Evolutionary conservation across 2,888 invertebrate genomes (phyloP).

Genomic region (Drosophila algonquin): DNA sequence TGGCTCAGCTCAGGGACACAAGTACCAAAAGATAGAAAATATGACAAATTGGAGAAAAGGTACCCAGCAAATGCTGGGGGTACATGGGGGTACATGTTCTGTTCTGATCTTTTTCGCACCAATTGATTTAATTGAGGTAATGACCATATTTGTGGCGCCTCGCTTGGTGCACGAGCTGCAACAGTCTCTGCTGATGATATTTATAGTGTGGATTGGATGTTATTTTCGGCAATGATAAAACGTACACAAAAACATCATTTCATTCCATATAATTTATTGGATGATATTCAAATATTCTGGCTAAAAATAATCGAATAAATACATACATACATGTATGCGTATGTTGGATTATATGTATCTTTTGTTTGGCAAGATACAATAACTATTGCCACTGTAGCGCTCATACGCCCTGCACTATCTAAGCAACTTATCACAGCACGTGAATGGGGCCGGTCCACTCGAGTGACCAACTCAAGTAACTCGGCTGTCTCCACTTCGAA

Average conservation of each 20-base stretch:
- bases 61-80: too few relatives aligned
- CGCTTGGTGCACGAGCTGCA: slow-evolving; percentile 44
- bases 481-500: slow-evolving; percentile 21
- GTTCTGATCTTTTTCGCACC: slow-evolving; percentile 21
- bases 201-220: slow-evolving; percentile 18
- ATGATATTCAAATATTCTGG: not conserved
- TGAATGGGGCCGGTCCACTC: slow-evolving; percentile 1
- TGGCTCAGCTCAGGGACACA: slow-evolving; percentile 23
- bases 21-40: slow-evolving; percentile 9
- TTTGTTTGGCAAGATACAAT: not conserved
- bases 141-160: slow-evolving; percentile 36
- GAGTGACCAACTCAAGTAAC: slow-evolving; percentile 21
- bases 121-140: slow-evolving; percentile 52
- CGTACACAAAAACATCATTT: slow-evolving; percentile 21
- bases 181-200: not conserved
- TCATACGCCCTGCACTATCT: not conserved
- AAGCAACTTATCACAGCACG: slow-evolving; percentile 9
- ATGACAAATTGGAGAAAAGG: slow-evolving; percentile 31
- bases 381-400: slow-evolving; percentile 6
- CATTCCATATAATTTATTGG: slow-evolving; percentile 18
- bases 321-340: not conserved
- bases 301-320: slow-evolving; percentile 45
- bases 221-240: slow-evolving; percentile 35
- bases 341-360: slow-evolving; percentile 5
- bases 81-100: not conserved